Conservation (phyloP, 2,797 vertebrate species). For the Gallinago nigripennis region DNA sequence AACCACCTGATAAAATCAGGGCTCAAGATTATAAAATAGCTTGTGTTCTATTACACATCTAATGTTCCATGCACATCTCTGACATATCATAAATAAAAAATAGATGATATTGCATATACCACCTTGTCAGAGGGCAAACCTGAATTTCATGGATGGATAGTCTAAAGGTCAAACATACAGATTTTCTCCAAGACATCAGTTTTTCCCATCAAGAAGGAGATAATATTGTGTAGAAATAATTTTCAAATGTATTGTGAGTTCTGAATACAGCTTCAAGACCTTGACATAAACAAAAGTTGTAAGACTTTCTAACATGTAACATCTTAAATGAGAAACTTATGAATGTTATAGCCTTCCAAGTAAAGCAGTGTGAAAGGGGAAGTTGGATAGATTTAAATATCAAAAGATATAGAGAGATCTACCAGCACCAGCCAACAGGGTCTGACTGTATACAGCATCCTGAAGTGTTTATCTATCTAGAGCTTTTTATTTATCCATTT, state of each 20-base stretch:
- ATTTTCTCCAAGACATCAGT: not conserved
- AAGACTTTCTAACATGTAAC: not conserved
- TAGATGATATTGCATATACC: not conserved
- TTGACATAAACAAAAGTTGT: not conserved
- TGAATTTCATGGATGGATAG: not conserved
- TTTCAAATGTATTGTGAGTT: not conserved
- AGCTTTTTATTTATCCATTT: slow-evolving; percentile 17
- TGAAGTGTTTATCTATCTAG: not conserved
- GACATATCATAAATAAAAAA: not conserved
- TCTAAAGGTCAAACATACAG: not conserved
- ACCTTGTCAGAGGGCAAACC: not conserved
- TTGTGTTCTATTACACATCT: not conserved
- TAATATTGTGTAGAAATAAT: not conserved
- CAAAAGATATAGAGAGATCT: not conserved
- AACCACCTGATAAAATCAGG: not conserved
- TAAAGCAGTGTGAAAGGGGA: not conserved
- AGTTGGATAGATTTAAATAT: slow-evolving; percentile 28
- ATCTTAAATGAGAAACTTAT: slow-evolving; percentile 30
- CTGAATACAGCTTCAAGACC: not conserved
- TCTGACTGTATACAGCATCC: not conserved
- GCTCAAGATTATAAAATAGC: not conserved
- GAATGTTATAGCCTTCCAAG: slow-evolving; percentile 2
- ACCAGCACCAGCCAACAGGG: not conserved
- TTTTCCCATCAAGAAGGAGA: not conserved
- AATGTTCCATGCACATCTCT: not conserved